These are phyloP conservation scores for Mesoclemmys tuberculata DNA, from an alignment of 2,113 vertebrate genomes.

Conservation along the genomic window DNA sequence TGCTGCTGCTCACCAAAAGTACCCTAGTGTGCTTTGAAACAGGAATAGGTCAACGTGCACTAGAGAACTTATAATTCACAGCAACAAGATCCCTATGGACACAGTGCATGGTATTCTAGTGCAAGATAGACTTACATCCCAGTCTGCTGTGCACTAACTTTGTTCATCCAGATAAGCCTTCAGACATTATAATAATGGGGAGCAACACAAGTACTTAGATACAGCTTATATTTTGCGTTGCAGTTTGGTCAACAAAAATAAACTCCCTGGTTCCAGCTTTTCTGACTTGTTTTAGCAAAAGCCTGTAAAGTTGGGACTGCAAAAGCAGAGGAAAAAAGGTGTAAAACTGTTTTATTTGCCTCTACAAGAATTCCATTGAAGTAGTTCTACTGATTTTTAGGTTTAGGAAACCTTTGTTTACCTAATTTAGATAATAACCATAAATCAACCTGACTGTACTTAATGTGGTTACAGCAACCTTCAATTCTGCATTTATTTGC, in stretches of 20 bases:
- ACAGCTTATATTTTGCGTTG: neutral
- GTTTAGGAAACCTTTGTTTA: neutral
- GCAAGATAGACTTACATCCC: too few relatives aligned
- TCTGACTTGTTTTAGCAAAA: neutral
- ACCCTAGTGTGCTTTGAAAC: too few relatives aligned
- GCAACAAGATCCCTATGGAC: too few relatives aligned
- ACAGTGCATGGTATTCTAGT: too few relatives aligned
- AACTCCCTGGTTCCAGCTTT: neutral
- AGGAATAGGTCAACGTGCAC: too few relatives aligned
- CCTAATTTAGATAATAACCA: neutral
- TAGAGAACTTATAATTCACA: too few relatives aligned
- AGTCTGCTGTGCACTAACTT: too few relatives aligned
- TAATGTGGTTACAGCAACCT: neutral
- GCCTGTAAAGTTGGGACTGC: neutral
- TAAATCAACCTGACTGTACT: neutral
- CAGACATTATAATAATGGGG: neutral
- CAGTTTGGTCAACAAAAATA: neutral
- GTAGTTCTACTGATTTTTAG: neutral
- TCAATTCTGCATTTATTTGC: neutral
- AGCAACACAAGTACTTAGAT: neutral
- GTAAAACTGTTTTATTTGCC: neutral
- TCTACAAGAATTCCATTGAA: neutral
- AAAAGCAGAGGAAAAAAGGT: neutral
- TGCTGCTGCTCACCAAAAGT: too few relatives aligned
- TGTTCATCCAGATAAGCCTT: too few relatives aligned